Base-by-base conservation (phyloP, 2,113 vertebrate species). In the Budorcas taxicolor region DNA sequence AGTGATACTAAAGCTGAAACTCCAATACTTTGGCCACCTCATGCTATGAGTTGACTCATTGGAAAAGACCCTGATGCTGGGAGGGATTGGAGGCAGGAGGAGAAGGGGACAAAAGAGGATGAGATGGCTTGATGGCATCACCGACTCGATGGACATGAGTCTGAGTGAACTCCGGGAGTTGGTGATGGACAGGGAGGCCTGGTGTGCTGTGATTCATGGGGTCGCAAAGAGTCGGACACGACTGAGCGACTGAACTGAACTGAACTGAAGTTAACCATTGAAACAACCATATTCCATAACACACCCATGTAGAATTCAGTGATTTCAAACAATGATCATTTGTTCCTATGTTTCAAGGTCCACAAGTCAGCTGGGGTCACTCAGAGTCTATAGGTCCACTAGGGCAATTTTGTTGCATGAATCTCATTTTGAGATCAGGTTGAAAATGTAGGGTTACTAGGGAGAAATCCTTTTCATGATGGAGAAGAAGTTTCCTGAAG, bases 211-310 rank as follows among this genome's bases (percentile, higher is more conserved):
- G 25, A 58, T 58, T 58, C 25, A 29, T 29, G 57, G 57, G 5
- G 57, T 58, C 0, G 0, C 57, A 58, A 58, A 58, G 25, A 58
- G 57, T 29, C 5, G 0, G 57, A 27, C 11, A 29, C 0, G 0
- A 58, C 11, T 58, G 57, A 58, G 57, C 1, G 25, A 58, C 57
- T 58, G 10, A 58, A 58, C 57, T 58, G 57, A 58, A 58, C 25
- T 58, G 57, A 58, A 58, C 11, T 58, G 25, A 58, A 29, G 33
- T 64, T 88, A 95, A 93, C 58, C 52, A 76, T 5, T 86, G 53
- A 82, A 53, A 50, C 23, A n/a, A 7, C 33, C 11, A 9, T 50
- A 3, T n/a, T 52, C n/a, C 29, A 52, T 45, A n/a, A 71, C 12
- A 93, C 29, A 88, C 6, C 64, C 62, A 57, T 57, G 40, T 86